Evolutionary conservation across 1,140 invertebrate species (phyloP).

Genomic region (Lethocerus indicus): DNA sequence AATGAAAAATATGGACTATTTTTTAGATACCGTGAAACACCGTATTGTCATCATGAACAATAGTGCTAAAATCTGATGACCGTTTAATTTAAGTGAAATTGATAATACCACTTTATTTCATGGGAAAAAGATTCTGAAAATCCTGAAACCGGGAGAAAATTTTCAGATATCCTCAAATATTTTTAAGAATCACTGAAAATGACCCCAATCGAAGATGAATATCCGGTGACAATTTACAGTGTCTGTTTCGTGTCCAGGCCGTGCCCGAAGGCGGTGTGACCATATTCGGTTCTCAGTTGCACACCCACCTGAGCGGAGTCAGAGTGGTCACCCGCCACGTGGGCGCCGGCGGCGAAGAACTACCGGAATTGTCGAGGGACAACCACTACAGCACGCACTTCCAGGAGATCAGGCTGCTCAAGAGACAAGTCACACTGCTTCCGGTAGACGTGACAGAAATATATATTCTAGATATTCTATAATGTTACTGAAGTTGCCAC

Average conservation of each 20-base stretch:
- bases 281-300: constrained; percentile 91
- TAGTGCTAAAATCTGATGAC: neutral
- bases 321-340: constrained; percentile 73
- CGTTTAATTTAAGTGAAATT: neutral
- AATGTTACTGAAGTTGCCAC: no score
- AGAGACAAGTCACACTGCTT: constrained; percentile 55
- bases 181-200: no score
- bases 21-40: neutral
- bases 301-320: constrained; percentile 87
- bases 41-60: neutral
- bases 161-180: no score
- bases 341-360: constrained; percentile 52
- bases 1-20: neutral
- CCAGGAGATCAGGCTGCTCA: constrained; percentile 86
- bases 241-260: constrained; percentile 45
- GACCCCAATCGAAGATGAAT: no score
- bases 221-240: no score
- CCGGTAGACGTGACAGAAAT: constrained; percentile 58
- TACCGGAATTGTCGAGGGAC: constrained; percentile 77
- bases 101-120: neutral
- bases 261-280: constrained; percentile 67
- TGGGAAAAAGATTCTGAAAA: neutral
- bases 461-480: no score
- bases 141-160: no score
- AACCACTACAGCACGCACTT: constrained; percentile 96